These are phyloP conservation scores for Halisarca cf. caerulea DNA, from an alignment of 37 sponge, comb jelly and placozoan species.

Conservation along the genomic window DNA sequence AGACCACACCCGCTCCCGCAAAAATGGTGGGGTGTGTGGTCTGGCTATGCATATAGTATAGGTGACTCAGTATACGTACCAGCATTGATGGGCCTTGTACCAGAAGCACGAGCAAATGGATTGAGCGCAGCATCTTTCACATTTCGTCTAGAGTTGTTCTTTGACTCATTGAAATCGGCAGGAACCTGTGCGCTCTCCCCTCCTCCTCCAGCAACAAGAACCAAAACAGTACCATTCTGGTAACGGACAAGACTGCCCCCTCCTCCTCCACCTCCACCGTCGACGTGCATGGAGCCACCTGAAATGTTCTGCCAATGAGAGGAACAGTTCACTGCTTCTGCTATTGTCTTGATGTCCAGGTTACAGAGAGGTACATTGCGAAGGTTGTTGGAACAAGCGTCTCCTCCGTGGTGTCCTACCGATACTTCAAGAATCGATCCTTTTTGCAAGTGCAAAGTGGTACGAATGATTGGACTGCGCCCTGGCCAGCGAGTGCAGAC, in stretches of 20 bases:
- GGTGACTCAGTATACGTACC: no score
- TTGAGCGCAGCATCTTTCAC: neutral
- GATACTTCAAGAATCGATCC: constrained; percentile 25
- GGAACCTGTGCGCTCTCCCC: constrained; percentile 32
- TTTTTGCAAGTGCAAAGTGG: neutral
- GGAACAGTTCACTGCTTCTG: neutral
- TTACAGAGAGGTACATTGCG: neutral
- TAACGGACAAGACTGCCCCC: constrained; percentile 23
- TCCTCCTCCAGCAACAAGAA: constrained; percentile 56
- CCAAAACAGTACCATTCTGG: no score
- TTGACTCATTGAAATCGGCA: neutral
- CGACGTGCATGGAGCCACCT: neutral
- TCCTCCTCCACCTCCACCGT: constrained; percentile 66
- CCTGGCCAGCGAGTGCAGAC: constrained; percentile 39
- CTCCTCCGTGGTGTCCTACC: constrained; percentile 52
- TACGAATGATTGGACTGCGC: constrained; percentile 8
- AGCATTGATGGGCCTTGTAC: constrained; percentile 1
- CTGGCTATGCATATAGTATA: no score
- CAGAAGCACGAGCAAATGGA: neutral
- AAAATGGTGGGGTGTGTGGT: no score
- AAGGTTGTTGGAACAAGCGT: constrained; percentile 40
- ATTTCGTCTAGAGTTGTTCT: neutral
- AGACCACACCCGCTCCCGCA: no score
- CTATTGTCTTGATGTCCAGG: neutral
- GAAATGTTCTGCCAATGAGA: neutral